Evolutionary conservation across 2,113 vertebrate genomes (phyloP), one percentile per base, ranked within the genome.

Genomic region (Climacteris rufus): DNA sequence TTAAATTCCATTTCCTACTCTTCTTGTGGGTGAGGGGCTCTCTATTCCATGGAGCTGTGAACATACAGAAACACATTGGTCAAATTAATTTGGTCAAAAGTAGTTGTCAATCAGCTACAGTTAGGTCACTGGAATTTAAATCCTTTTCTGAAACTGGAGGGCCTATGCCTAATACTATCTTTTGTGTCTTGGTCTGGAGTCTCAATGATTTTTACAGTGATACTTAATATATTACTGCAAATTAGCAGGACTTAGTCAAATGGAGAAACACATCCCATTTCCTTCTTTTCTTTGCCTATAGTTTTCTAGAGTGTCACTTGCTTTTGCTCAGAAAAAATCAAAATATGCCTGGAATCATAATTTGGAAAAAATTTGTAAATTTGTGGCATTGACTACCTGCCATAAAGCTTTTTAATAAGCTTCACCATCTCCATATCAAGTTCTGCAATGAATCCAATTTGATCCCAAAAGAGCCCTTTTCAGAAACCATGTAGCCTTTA

Each of bases 361-460:
- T 93, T 69, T 59, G 75, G 94, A 96, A 96, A 96, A 95, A 83
- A 10, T 1, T 3, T 80, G 75, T 74, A 85, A 84, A 83, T 66
- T 83, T 94, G 78, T 90, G 87, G 75, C 90, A 93, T 74, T 94
- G 87, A 95, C 78, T 93, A 79, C 30, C 27, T 59, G 75, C 90
- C 90, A 94, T 88, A 84, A 90, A 95, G 19, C 19, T 93, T 75
- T 90, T 83, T 83, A 90, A 83, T 77, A 59, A 88, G 42, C 50
- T 76, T 88, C 54, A 76, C 33, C 81, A 97, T 87, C 66, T 94
- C 87, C 68, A 54, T 94, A 94, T 96, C 89, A 88, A 91, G 71
- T 91, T 95, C 71, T 90, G 87, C 31, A 84, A 56, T 49, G 20
- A 95, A 68, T 75, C 69, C 25, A 83, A 86, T 72, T 70, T 91